Conservation (phyloP, 2,113 vertebrate genomes). For the Brienomyrus longianalis region DNA sequence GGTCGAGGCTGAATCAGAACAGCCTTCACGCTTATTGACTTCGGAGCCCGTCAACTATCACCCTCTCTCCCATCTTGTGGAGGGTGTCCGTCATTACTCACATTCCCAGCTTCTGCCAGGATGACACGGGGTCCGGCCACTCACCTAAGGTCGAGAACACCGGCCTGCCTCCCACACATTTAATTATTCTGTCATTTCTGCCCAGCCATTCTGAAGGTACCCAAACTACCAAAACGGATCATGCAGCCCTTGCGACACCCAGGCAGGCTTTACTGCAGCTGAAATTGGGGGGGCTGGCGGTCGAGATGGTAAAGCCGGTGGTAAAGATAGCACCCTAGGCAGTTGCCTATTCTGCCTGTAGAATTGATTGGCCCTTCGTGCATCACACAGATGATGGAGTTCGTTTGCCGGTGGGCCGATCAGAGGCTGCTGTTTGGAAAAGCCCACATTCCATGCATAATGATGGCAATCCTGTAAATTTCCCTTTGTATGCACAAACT, state of each 20-base stretch:
- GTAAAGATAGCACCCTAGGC: background rate
- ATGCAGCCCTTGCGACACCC: background rate
- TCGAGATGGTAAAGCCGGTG: background rate
- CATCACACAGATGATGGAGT: background rate
- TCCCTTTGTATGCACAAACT: slow-evolving; percentile 9
- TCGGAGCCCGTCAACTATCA: background rate
- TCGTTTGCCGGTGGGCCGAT: background rate
- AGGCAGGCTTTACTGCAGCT: background rate
- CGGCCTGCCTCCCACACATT: background rate
- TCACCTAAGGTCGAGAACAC: background rate
- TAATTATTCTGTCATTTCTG: background rate
- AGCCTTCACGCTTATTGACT: background rate
- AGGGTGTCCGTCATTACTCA: background rate
- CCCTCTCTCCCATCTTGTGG: background rate
- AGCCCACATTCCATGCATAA: background rate
- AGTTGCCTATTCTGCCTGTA: background rate
- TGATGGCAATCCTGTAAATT: slow-evolving; percentile 18
- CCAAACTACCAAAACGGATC: background rate
- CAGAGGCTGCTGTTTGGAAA: background rate
- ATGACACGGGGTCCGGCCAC: background rate
- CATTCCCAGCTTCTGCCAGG: background rate
- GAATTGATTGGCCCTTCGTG: background rate
- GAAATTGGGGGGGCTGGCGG: background rate
- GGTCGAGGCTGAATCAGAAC: background rate
- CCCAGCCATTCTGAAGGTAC: background rate